Base-by-base conservation (phyloP, 2,888 invertebrate species). In the Hydrotaea cyrtoneurina region DNA sequence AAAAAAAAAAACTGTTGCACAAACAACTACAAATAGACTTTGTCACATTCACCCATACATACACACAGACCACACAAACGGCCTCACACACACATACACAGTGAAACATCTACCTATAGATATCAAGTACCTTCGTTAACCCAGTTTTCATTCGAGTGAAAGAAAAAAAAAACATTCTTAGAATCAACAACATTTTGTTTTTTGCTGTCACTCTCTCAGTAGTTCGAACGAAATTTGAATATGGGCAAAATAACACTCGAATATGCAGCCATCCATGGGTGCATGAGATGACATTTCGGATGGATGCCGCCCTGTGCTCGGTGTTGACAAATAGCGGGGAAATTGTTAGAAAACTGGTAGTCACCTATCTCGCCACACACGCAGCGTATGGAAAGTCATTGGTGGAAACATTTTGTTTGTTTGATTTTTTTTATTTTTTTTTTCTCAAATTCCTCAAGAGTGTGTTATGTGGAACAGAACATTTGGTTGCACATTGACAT, bases 101-200 rank as follows among this genome's bases (percentile, higher is more conserved):
- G 43, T 2, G 7, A 43, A 43, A 43, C 57, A 57, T 57, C 7
- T 7, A 55, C 15, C 8, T 21, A 19, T 43, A 66, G 43, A 39
- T 66, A 66, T 66, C 71, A 75, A 84, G 80, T 78, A 64, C 71
- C 80, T 81, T 80, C 80, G 78, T 81, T 84, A 84, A 80, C 84
- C 84, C 57, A 81, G 75, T 78, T 78, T 81, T 55, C 19, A 4
- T 43, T 66, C 36, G 39, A 21, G 43, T 7, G 3, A 43, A 43
- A 23, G 31, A 31, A 31, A 31, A 31, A 31, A 31, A 31, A 31
- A 62, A 31, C 13, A 59, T 64, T 36, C n/a, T 64, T 36, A 36
- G 31, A 64, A 64, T 36, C 36, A 64, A 64, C 59, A 26, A 59
- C 59, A 59, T 26, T 23, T 31, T n/a, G n/a, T n/a, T 55, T 57